A percentile compares a stretch with the other conserved stretches of the same genome.
Conservation (phyloP, 2,888 invertebrate genomes). For the Furcula furcula region DNA sequence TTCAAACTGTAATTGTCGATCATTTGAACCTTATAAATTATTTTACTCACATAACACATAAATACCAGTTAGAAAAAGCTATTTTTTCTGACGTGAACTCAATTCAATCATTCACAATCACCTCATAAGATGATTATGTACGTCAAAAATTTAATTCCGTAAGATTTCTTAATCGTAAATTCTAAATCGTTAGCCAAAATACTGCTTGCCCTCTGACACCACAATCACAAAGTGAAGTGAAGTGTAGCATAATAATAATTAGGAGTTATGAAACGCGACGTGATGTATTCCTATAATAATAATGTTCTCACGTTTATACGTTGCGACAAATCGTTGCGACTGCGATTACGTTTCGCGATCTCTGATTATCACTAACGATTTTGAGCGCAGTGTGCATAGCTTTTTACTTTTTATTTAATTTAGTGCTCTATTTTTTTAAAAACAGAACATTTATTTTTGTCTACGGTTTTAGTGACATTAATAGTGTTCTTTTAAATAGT, state of each 20-base stretch:
- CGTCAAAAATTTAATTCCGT: background rate
- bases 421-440: background rate
- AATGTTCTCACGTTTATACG: constrained; percentile 31
- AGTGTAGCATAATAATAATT: constrained; percentile 12
- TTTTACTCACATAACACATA: too few species aligned
- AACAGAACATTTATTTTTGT: background rate
- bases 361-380: constrained; percentile 24
- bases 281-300: constrained; percentile 15
- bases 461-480: too few species aligned
- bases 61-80: too few species aligned
- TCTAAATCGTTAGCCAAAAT: constrained; percentile 1
- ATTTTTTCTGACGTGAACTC: too few species aligned
- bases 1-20: too few species aligned
- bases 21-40: too few species aligned
- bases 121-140: background rate
- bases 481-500: too few species aligned
- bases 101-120: too few species aligned
- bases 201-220: constrained; percentile 14
- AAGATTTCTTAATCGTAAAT: background rate
- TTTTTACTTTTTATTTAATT: background rate
- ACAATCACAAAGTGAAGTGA: constrained; percentile 4
- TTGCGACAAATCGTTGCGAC: constrained; percentile 30
- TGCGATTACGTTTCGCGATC: constrained; percentile 25
- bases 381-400: constrained; percentile 9
- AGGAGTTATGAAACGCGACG: constrained; percentile 19